Evolutionary conservation across 2,888 invertebrate genomes (phyloP).

Genomic region (Diarsia rubi): DNA sequence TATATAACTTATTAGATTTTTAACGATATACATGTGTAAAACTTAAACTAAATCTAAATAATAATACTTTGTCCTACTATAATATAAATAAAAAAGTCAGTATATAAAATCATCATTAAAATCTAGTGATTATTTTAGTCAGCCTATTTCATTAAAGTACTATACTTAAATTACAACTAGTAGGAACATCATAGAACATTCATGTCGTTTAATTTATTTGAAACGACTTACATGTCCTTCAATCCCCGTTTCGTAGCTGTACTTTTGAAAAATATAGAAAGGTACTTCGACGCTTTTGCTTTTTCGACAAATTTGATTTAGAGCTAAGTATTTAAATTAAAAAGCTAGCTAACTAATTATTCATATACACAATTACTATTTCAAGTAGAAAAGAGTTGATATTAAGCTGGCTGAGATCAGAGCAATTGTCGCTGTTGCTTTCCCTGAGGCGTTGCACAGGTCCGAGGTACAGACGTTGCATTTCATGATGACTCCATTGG

Average conservation of each 20-base stretch:
- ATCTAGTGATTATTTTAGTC: not conserved
- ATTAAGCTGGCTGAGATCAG: conserved; percentile 45
- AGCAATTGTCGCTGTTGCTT: conserved; percentile 58
- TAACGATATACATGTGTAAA: not conserved
- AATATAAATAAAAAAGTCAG: not conserved
- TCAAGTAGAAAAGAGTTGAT: conserved; percentile 5
- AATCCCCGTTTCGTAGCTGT: not conserved
- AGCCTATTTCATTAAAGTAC: not conserved
- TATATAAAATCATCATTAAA: not conserved
- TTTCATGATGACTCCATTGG: conserved; percentile 56
- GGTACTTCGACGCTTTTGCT: not conserved
- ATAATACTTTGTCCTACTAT: conserved; percentile 2
- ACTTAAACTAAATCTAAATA: not conserved
- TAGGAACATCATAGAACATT: not conserved
- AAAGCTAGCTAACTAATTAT: not conserved
- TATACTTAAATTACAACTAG: not conserved
- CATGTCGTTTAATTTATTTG: not conserved
- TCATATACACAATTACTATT: not conserved
- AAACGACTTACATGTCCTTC: not conserved
- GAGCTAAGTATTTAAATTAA: not conserved
- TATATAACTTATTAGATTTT: not conserved
- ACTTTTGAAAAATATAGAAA: not conserved
- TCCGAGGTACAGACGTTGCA: conserved; percentile 76
- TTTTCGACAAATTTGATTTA: too few relatives aligned
- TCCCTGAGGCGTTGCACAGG: conserved; percentile 77